Evolutionary conservation across 2,797 vertebrate genomes (phyloP), one percentile per base, ranked within the genome.

Genomic region (Trachurus trachurus): DNA sequence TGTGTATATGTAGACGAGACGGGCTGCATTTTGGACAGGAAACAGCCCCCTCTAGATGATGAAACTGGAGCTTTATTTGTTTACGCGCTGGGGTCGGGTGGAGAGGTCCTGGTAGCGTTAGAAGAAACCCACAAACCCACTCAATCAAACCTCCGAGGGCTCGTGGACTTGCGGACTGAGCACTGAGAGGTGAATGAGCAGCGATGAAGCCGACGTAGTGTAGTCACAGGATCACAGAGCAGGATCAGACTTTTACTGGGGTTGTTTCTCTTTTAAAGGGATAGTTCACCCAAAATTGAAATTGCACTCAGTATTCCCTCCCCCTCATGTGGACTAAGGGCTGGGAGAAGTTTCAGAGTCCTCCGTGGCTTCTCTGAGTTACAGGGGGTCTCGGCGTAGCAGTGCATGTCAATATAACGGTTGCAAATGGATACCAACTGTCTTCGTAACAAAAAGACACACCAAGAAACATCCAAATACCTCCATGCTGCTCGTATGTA

Each of bases 61-160:
- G 93, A 94, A 93, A 94, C 93, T 90, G 80, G 90, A 94, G 91
- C 90, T 93, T 92, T 94, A 92, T 94, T 94, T 94, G 92, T 94
- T 93, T 93, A 94, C 81, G 71, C 88, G 89, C 87, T 82, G 88
- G 87, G 92, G 89, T 92, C 85, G 85, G 89, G 81, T 83, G 82
- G 85, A 89, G 91, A 88, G 87, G 89, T 93, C 83, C 86, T 87
- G 54, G 87, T 82, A 85, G 90, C 86, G 76, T 90, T 85, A 87
- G 83, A 86, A 89, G 90, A 90, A 92, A 89, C 87, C 85, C 86
- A 84, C 89, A 92, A 91, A 87, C 85, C 86, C 85, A 78, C 91
- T 88, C 53, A 72, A 88, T 89, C 84, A 76, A 78, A 76, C 78
- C 86, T 87, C 76, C 79, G 81, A 1, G 63, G 81, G 80, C 79